Evolutionary conservation across 2,888 invertebrate genomes (phyloP), one percentile per base, ranked within the genome.

Genomic region (Apamea crenata): DNA sequence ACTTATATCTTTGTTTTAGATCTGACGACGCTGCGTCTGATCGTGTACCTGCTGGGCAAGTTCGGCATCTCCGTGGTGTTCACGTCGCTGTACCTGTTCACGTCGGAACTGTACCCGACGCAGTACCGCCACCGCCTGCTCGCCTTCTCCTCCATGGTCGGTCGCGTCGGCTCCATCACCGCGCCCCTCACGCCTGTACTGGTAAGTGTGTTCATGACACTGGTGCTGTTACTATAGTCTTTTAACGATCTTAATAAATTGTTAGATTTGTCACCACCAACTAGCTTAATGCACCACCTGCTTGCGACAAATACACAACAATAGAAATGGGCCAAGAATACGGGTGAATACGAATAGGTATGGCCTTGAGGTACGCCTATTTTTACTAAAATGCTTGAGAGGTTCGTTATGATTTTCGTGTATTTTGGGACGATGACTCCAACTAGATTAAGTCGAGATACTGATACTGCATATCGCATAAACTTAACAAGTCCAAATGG

Each of bases 81-180:
- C 91, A 97, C 97, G 69, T 97, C 97, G 1, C 92, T 98, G 84
- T 98, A 98, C 92, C 96, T 98, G 88, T 98, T 96, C 91, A 98
- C 98, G 0, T 97, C 98, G 8, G 98, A 98, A 95, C 96, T 98
- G 91, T 98, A 98, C 92, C 98, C 98, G 4, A 98, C 98, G 40
- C 97, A 97, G 91, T 96, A 98, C 84, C 96, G 98, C 0, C 98
- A 98, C 93, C 97, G 97, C 67, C 94, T 98, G 82, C 96, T 98
- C 53, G 98, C 97, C 6, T 97, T 98, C 88, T 98, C 98, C 87
- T 98, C 98, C 25, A 98, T 98, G 98, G 96, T 98, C 78, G 98
- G 98, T 0, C 96, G 98, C 40, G 94, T 98, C 53, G 98, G 98
- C 0, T 97, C 98, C 18, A 98, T 98, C 95, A 94, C 98, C 63